phyloP scores from a whole-genome alignment of 2,888 invertebrate genomes.

The Arrhopalites spinosus region DNA sequence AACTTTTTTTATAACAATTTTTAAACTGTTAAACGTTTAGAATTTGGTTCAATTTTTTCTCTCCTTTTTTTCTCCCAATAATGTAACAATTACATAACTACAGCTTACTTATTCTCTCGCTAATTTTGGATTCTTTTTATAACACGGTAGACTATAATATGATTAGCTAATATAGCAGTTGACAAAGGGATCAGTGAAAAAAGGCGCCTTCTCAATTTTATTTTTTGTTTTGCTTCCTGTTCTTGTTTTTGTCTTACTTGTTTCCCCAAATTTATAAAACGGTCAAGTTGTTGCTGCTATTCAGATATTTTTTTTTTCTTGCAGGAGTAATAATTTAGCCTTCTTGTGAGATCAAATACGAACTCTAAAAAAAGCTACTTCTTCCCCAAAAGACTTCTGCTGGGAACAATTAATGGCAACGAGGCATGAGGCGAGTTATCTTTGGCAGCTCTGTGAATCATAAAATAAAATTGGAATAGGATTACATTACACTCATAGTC shows the following conservation, averaged over 20 bases:
- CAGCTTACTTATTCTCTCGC: too few relatives aligned
- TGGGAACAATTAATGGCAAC: slow-evolving; percentile 54
- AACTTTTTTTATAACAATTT: background rate
- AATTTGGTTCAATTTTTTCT: too few relatives aligned
- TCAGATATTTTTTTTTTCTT: background rate
- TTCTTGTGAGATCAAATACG: background rate
- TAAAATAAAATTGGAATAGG: too few relatives aligned
- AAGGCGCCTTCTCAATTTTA: slow-evolving; percentile 20
- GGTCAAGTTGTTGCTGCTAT: background rate
- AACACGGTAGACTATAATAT: too few relatives aligned
- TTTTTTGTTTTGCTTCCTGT: too few relatives aligned
- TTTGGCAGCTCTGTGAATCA: slow-evolving; percentile 56
- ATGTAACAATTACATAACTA: too few relatives aligned
- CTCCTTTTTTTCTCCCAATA: background rate
- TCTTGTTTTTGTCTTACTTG: too few relatives aligned
- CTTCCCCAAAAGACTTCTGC: slow-evolving; percentile 52
- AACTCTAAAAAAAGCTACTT: slow-evolving; percentile 35
- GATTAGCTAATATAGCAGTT: background rate
- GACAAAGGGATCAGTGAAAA: slow-evolving; percentile 18
- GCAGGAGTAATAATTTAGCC: too few relatives aligned
- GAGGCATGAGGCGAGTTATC: slow-evolving; percentile 56
- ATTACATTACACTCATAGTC: background rate
- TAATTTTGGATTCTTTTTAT: too few relatives aligned
- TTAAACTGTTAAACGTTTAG: background rate
- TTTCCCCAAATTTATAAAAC: background rate